Percentiles rank a stretch among this genome's conserved stretches.
Evolutionary conservation across 2,888 invertebrate genomes (phyloP).

Genomic region (Epistrophella euchroma): DNA sequence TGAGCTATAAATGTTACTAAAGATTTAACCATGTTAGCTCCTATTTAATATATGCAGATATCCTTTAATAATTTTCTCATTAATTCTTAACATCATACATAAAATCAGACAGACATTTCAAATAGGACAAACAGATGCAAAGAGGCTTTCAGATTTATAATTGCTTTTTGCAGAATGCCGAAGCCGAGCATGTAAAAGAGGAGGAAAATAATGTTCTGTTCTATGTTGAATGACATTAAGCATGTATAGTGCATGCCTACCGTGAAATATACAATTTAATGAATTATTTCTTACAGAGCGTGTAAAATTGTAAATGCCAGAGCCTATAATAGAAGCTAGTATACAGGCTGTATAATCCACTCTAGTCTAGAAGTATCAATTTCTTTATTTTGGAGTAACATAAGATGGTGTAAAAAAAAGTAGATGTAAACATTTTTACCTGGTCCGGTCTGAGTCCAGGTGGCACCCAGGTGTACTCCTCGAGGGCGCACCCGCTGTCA

Average conservation of each 20-base stretch:
- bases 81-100: constrained; percentile 1
- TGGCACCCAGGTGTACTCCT: constrained; percentile 99
- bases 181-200: constrained; percentile 13
- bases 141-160: constrained; percentile 24
- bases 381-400: neutral
- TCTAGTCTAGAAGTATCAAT: neutral
- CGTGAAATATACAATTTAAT: constrained; percentile 58
- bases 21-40: constrained; percentile 3
- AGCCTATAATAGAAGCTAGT: constrained; percentile 1
- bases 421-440: constrained; percentile 85
- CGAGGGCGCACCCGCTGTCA: constrained; percentile 99
- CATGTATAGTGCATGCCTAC: constrained; percentile 38
- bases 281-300: constrained; percentile 48
- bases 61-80: constrained; percentile 35
- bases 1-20: neutral
- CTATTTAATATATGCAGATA: neutral
- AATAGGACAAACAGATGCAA: constrained; percentile 14
- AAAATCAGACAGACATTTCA: neutral
- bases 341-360: neutral
- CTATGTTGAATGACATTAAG: constrained; percentile 51
- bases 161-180: constrained; percentile 20
- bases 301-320: constrained; percentile 36
- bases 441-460: constrained; percentile 98
- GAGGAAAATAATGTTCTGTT: neutral
- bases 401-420: neutral